phyloP scores from a whole-genome alignment of 2,888 invertebrate genomes.

The Apodemia hepburni region DNA sequence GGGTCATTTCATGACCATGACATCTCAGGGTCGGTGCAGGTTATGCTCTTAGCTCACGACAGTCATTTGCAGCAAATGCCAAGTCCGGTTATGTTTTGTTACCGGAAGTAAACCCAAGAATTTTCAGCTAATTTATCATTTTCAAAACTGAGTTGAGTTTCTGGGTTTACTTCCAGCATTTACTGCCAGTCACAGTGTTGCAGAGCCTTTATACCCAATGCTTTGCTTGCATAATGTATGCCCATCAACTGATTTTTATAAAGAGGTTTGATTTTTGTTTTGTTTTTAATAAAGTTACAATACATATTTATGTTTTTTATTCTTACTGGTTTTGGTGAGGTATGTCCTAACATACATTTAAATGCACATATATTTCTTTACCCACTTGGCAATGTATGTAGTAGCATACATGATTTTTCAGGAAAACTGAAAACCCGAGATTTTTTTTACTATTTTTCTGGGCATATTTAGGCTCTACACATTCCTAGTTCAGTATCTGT shows the following conservation, averaged over 20 bases:
- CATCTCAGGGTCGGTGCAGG: too few species aligned
- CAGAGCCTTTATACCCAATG: constrained; percentile 20
- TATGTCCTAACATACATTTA: constrained; percentile 26
- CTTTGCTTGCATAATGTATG: constrained; percentile 24
- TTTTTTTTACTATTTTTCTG: constrained; percentile 23
- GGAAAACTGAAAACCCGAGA: constrained; percentile 27
- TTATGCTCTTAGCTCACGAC: too few species aligned
- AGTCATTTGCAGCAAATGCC: too few species aligned
- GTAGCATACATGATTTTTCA: constrained; percentile 26
- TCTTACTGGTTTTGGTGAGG: constrained; percentile 20
- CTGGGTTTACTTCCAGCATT: constrained; percentile 26
- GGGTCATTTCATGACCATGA: too few species aligned
- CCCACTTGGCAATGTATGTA: constrained; percentile 25
- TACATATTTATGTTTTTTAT: constrained; percentile 25
- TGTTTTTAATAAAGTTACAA: constrained; percentile 25
- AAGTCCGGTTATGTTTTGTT: neutral
- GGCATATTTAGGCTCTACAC: too few species aligned
- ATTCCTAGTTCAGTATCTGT: too few species aligned
- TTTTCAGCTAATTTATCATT: constrained; percentile 27
- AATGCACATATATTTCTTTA: constrained; percentile 24
- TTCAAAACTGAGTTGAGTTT: constrained; percentile 25
- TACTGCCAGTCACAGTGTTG: constrained; percentile 23
- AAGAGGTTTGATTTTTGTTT: constrained; percentile 25
- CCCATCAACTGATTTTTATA: constrained; percentile 20
- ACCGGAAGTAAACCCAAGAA: constrained; percentile 20